Base-by-base conservation (phyloP, 2,113 vertebrate genomes). In the Corvus cornix region DNA sequence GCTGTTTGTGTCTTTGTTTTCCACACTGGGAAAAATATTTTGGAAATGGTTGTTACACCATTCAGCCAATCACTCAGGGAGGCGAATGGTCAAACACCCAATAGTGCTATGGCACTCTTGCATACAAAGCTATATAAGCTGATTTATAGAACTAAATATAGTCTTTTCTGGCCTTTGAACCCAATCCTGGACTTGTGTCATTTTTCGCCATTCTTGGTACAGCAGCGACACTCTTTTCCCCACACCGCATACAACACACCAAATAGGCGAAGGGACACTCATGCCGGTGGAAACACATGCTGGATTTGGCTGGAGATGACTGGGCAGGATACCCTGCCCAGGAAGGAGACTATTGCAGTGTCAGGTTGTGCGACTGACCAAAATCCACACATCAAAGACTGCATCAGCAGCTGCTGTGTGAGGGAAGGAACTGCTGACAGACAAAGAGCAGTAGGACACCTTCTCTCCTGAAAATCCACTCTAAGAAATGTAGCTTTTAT, bases 201-300 rank as follows among this genome's bases (percentile, higher is more conserved):
- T 41, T 41, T 41, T 41, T 41, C 39, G 39, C 39, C 39, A 41
- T 41, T 41, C 39, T 41, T 41, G 39, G 39, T 41, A 41, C 13
- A 41, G 39, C 39, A 41, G 39, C 39, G 39, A 41, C 39, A 41
- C 10, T n/a, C 9, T 87, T 93, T 83, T 66, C 27, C 41, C 19
- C 12, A 12, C 6, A 41, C 19, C n/a, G 43, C 68, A 67, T 63
- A 51, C 81, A 63, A 30, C 3, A 7, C 19, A 89, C 6, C 33
- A 39, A 53, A 22, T 35, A 75, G 12, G 26, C 18, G 24, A 91
- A 67, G 33, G 27, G 28, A 51, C 9, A 10, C 6, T 27, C 5
- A 5, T 43, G 23, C 9, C 44, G 66, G 9, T 1, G 2, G 23
- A 27, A 10, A 64, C 26, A 58, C 7, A 17, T 1, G 1, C 7